phyloP scores from a whole-genome alignment of 35 echinoderm and acorn worm species.

The Nesometra sesokonis region DNA sequence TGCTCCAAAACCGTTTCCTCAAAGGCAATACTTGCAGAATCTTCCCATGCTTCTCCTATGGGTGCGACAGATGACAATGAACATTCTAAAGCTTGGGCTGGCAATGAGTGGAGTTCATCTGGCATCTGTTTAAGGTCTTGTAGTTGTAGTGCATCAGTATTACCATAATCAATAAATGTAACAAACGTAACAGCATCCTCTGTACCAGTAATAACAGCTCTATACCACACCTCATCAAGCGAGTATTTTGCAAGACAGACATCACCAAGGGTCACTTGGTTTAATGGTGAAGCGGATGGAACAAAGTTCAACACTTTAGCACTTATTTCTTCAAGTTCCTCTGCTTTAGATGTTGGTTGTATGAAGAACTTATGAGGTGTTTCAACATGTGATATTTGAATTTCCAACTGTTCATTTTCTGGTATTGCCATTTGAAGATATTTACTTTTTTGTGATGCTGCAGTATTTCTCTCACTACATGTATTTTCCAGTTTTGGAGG shows the following conservation, averaged over 20 bases:
- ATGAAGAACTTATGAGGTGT: conserved; percentile 10
- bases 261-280: conserved; percentile 25
- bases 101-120: background rate
- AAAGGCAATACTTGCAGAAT: background rate
- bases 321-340: background rate
- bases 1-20: background rate
- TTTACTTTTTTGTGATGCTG: no score
- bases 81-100: background rate
- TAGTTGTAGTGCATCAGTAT: conserved; percentile 14
- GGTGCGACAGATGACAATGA: background rate
- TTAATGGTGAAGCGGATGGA: background rate
- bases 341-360: background rate
- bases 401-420: no score
- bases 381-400: background rate
- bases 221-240: conserved; percentile 82
- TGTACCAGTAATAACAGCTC: conserved; percentile 41
- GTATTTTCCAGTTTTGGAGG: background rate
- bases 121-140: background rate
- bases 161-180: conserved; percentile 70
- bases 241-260: conserved; percentile 78
- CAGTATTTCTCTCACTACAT: no score
- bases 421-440: no score
- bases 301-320: background rate
- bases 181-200: conserved; percentile 5
- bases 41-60: background rate